Evolutionary conservation across 2,797 vertebrate genomes (phyloP), one percentile per base, ranked within the genome.

Genomic region (Astyanax mexicanus): DNA sequence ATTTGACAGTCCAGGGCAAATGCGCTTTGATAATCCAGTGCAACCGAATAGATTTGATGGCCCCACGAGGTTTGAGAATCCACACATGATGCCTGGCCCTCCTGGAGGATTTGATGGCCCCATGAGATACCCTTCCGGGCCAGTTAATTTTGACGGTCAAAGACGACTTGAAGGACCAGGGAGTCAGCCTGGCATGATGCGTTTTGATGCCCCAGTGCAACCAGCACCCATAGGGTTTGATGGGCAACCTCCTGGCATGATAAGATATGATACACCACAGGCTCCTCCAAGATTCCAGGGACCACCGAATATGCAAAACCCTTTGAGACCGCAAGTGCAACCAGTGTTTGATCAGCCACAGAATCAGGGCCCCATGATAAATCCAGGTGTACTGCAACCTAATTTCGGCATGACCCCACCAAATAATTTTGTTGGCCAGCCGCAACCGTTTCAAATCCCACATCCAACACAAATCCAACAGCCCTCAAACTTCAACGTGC

Each of bases 401-500:
- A 90, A 81, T 85, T 94, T 93, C 75, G 87, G 76, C 55, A 88
- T 93, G 81, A 65, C 88, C 7, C 88, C 94, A 79, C 88, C 94
- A 32, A 94, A 89, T 80, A 80, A 93, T 79, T 98, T 94, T 86
- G 87, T 92, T 9, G 81, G 90, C 0, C 93, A 91, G 1, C 85
- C 95, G 0, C 90, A 90, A 32, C 58, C 73, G 0, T 92, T 92
- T 87, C 82, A 93, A 0, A 79, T 92, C 72, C 91, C 92, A 55
- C 83, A 87, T 88, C n/a, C n/a, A n/a, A n/a, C n/a, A n/a, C n/a
- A n/a, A n/a, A 87, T 91, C 71, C 90, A 95, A 0, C 93, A 93
- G 15, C 88, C 90, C 60, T 92, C 93, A 85, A 95, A 88, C 90
- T 98, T 96, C 87, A 95, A 87, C 83, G 91, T 95, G 81, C 93